Evolutionary conservation across 2,888 invertebrate genomes (phyloP).

Genomic region (Ctenicera cuprea): DNA sequence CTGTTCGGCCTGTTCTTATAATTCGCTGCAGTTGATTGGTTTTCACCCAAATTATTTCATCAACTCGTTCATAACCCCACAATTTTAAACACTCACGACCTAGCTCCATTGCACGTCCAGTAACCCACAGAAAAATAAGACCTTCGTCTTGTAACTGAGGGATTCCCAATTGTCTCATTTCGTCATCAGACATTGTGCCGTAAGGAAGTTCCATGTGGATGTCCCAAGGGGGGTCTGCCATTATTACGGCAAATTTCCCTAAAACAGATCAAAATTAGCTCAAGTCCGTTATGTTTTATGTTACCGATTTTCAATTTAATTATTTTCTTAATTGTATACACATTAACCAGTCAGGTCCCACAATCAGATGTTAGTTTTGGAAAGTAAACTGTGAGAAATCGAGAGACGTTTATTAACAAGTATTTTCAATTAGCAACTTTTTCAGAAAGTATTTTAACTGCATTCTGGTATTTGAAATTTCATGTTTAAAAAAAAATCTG

Average conservation of each 20-base stretch:
- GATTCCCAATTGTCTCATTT: constrained; percentile 96
- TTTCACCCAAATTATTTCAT: constrained; percentile 99
- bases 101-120: constrained; percentile 96
- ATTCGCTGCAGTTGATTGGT: constrained; percentile 98
- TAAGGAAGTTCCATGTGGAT: constrained; percentile 99
- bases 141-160: constrained; percentile 97
- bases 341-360: too few relatives aligned
- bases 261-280: constrained; percentile 57
- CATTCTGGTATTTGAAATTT: too few relatives aligned
- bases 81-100: constrained; percentile 96
- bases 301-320: too few relatives aligned
- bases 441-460: too few relatives aligned
- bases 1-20: constrained; percentile 96
- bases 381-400: too few relatives aligned
- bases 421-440: too few relatives aligned
- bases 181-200: constrained; percentile 99
- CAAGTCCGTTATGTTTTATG: too few relatives aligned
- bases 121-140: constrained; percentile 98
- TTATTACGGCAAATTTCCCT: constrained; percentile 98
- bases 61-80: constrained; percentile 98
- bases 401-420: too few relatives aligned
- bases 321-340: too few relatives aligned
- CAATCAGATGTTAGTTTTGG: too few relatives aligned
- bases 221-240: constrained; percentile 99
- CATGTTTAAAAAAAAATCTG: too few relatives aligned